Percentiles rank a stretch among this genome's conserved stretches.
Evolutionary conservation across 2,113 vertebrate genomes (phyloP).

Genomic region (Chrysemys picta): DNA sequence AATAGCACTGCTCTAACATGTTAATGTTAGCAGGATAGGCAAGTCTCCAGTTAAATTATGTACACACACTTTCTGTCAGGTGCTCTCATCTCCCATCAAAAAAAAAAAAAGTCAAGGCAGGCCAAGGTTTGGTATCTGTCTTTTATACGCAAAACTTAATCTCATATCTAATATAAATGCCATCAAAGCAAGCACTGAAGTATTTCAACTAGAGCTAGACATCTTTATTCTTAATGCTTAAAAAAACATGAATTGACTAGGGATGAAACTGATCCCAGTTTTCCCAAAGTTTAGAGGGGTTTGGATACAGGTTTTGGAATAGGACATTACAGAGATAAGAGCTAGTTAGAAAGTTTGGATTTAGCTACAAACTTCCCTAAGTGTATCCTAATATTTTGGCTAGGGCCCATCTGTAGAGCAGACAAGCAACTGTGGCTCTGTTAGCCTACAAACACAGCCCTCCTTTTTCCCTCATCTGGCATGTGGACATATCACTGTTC

Average conservation of each 20-base stretch:
- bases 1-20: background rate
- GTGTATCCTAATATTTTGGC: background rate
- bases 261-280: background rate
- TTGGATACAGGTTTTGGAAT: background rate
- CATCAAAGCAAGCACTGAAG: background rate
- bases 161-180: background rate
- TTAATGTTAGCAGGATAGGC: background rate
- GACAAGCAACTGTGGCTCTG: background rate
- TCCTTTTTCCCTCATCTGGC: background rate
- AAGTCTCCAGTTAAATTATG: background rate
- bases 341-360: constrained; percentile 12
- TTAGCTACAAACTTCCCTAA: background rate
- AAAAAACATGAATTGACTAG: too few relatives aligned
- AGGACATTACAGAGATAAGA: background rate
- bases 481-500: background rate
- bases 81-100: too few relatives aligned
- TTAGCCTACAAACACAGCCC: background rate
- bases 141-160: too few relatives aligned
- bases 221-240: too few relatives aligned
- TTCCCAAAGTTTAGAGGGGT: background rate
- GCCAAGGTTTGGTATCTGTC: background rate
- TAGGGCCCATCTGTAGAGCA: background rate
- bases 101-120: background rate
- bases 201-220: background rate
- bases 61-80: background rate